Percentiles rank a stretch among this genome's conserved stretches.
These are phyloP conservation scores for Nineta flava DNA, from an alignment of 2,888 invertebrate genomes.

Conservation along the genomic window DNA sequence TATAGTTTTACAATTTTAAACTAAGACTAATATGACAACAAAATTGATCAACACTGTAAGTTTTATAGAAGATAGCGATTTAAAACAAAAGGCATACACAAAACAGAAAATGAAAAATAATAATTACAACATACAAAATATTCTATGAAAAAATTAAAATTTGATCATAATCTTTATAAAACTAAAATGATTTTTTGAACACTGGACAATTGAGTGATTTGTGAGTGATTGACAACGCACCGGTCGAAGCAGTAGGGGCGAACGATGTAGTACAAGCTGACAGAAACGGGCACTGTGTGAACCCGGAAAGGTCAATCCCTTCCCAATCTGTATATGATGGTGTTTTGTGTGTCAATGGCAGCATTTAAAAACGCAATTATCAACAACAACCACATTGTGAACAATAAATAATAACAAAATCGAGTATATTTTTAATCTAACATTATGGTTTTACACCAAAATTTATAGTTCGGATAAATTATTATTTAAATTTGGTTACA, in stretches of 20 bases:
- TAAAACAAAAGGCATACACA: no score
- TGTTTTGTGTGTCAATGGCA: slow-evolving; percentile 44
- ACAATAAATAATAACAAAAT: slow-evolving; percentile 4
- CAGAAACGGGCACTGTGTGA: slow-evolving; percentile 90
- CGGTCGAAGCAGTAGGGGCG: slow-evolving; percentile 91
- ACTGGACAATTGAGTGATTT: no score
- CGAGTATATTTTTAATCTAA: no score
- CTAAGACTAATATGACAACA: no score
- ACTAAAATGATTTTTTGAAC: no score
- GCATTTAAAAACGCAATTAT: slow-evolving; percentile 22
- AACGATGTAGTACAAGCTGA: slow-evolving; percentile 92
- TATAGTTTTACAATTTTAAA: no score
- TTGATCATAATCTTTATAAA: no score
- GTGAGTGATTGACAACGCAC: slow-evolving; percentile 43
- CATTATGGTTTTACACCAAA: no score
- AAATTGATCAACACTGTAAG: no score
- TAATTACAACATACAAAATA: slow-evolving; percentile 7
- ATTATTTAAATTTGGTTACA: no score
- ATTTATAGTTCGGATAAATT: no score
- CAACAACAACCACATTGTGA: slow-evolving; percentile 15
- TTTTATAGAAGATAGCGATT: no score
- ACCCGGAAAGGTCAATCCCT: slow-evolving; percentile 91
- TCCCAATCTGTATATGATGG: slow-evolving; percentile 24
- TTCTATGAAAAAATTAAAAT: slow-evolving; percentile 5
- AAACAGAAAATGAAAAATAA: slow-evolving; percentile 3